phyloP scores from a whole-genome alignment of 2,113 vertebrate genomes.

The Origma solitaria region DNA sequence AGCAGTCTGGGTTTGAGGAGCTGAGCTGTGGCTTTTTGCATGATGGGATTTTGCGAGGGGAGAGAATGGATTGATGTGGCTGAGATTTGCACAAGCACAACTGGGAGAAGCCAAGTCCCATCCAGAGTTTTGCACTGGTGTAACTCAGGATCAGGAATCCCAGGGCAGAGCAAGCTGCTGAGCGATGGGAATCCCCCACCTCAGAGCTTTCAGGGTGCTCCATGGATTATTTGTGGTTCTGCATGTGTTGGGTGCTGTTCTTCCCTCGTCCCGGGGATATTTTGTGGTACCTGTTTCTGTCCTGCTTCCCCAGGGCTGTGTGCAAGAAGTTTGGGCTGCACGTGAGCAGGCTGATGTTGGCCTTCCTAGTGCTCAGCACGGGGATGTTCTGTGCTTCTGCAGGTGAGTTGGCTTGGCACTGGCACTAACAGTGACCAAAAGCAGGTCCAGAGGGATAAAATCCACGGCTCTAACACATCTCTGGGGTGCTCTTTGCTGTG shows the following conservation, averaged over 20 bases:
- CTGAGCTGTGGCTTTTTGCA: not conserved
- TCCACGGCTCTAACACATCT: not conserved
- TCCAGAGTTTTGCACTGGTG: not conserved
- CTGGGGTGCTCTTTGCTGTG: not conserved
- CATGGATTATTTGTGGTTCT: not conserved
- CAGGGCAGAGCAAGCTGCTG: not conserved
- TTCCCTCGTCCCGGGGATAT: not conserved
- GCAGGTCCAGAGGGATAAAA: not conserved
- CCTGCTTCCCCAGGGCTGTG: conserved; percentile 80
- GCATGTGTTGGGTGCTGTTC: not conserved
- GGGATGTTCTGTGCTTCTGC: conserved; percentile 97
- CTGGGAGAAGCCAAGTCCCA: not conserved
- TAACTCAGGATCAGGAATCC: not conserved
- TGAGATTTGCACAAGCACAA: not conserved
- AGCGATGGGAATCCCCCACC: not conserved
- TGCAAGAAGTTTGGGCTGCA: conserved; percentile 98
- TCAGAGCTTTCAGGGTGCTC: not conserved
- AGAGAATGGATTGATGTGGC: not conserved
- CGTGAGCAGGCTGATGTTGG: conserved; percentile 92
- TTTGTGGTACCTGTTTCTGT: not conserved
- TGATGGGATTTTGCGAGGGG: not conserved
- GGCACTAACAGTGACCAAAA: not conserved
- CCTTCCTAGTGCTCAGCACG: conserved; percentile 92
- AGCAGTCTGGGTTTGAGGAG: not conserved
- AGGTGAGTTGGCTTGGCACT: conserved; percentile 70